Base-by-base conservation (phyloP, 2,888 invertebrate species). In the Therioaphis trifolii region DNA sequence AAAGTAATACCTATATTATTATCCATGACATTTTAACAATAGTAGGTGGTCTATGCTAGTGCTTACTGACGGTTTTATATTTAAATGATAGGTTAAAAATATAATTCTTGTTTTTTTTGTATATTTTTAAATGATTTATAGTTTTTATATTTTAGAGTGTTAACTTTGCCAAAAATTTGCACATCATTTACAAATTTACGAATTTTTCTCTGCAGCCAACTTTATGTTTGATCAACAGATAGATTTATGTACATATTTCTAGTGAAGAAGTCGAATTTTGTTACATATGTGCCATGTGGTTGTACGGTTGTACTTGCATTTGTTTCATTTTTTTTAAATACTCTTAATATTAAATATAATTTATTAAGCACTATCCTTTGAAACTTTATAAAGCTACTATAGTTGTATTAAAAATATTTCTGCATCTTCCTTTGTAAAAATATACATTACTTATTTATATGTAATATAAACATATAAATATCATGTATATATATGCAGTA, bases 101-200 rank as follows among this genome's bases (percentile, higher is more conserved):
- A 58, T 58, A 58, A 58, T 58, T 49, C 15, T 71, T 46, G 18
- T 46, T 49, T 46, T 69, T 71, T 24, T 58, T 21, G 24, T 46
- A 46, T 46, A 69, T 71, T 46, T 71, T 63, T 63, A 27, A 18
- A 71, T 18, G 46, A 71, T 71, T 71, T 71, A 71, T 24, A 4
- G 12, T 58, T 24, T 55, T 21, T 72, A 14, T 49, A 52, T 72
- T 72, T 52, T 52, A 72, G 72, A n/a, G 29, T 18, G 69, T 69
- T 49, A 29, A 72, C 49, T 29, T n/a, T 49, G 72, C 49, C 72
- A 72, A 72, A 72, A 72, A 52, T 29, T 2, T 52, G 40, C 72
- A 52, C 72, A 18, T 72, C n/a, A 72, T 72, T 52, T 52, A 72
- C 49, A 52, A 72, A 52, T 29, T 52, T 72, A 72, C 27, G 29